A percentile compares a stretch with the other conserved stretches of the same genome.
Evolutionary conservation across 2,797 vertebrate species (phyloP).

Genomic region (Dipus sagitta): DNA sequence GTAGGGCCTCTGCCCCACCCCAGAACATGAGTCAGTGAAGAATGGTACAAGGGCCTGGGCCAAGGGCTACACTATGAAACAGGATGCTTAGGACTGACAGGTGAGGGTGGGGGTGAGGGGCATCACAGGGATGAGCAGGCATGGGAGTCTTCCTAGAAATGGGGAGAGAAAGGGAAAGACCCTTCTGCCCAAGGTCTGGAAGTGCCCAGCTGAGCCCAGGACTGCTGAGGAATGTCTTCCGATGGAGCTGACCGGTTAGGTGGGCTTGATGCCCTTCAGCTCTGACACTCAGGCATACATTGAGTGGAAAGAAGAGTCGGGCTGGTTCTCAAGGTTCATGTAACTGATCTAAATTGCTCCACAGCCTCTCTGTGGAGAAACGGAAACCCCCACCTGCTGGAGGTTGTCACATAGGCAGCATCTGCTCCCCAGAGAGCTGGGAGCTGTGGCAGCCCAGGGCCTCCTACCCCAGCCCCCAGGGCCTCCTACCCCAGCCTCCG

Average conservation of each 20-base stretch:
- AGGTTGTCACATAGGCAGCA: slow-evolving; percentile 50
- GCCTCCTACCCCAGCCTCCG: slow-evolving; percentile 58
- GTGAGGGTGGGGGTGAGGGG: neutral
- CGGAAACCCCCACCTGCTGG: slow-evolving; percentile 69
- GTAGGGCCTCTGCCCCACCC: rapidly evolving
- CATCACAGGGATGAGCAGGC: neutral
- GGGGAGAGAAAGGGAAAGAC: neutral
- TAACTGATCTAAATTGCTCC: slow-evolving; percentile 2
- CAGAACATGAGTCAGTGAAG: neutral
- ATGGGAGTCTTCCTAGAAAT: neutral
- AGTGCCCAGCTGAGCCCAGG: neutral
- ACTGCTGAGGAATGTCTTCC: neutral
- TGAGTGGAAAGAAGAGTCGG: neutral
- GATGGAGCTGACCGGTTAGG: neutral
- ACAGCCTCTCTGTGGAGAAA: neutral
- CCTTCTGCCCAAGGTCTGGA: neutral
- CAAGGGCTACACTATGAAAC: neutral
- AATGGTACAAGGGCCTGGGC: rapidly evolving
- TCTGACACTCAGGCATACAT: neutral
- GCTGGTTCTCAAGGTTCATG: neutral
- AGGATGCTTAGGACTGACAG: no score
- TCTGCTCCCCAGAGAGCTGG: slow-evolving; percentile 22
- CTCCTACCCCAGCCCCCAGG: slow-evolving; percentile 39
- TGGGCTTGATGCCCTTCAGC: neutral
- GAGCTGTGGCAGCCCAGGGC: slow-evolving; percentile 59